Conservation (phyloP, 2,113 vertebrate genomes). For the Clupea harengus region DNA sequence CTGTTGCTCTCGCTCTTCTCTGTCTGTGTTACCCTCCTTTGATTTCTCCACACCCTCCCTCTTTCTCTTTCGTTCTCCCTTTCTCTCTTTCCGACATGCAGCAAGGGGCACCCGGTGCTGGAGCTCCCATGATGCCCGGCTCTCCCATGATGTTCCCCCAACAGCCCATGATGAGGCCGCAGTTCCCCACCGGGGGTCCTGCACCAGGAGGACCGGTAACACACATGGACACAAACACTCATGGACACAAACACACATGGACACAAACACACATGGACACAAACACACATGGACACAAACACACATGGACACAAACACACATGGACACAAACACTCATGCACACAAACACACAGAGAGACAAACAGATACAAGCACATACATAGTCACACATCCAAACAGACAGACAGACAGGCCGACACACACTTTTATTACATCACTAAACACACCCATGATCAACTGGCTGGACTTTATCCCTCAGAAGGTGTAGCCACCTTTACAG, state of each 20-base stretch:
- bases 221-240: neutral
- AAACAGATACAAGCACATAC: neutral
- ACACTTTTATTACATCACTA: neutral
- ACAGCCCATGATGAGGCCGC: slow-evolving; percentile 86
- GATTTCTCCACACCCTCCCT: slow-evolving; percentile 11
- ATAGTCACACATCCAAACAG: neutral
- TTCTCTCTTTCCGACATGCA: slow-evolving; percentile 53
- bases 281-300: neutral
- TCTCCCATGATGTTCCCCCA: slow-evolving; percentile 83
- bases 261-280: neutral
- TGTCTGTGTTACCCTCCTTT: neutral
- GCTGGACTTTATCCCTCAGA: too few relatives aligned
- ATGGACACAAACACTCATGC: neutral
- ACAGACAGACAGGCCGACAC: neutral
- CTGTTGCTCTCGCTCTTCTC: neutral
- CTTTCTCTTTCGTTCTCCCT: slow-evolving; percentile 33
- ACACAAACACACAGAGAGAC: neutral
- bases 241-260: slow-evolving; percentile 10
- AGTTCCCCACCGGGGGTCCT: slow-evolving; percentile 81
- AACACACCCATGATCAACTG: neutral
- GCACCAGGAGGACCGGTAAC: slow-evolving; percentile 74
- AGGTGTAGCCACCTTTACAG: too few relatives aligned
- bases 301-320: neutral
- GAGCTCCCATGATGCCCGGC: slow-evolving; percentile 83
- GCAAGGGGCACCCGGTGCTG: slow-evolving; percentile 77